Evolutionary conservation across 2,888 invertebrate genomes (phyloP).

Genomic region (Tanytarsus gracilentus): DNA sequence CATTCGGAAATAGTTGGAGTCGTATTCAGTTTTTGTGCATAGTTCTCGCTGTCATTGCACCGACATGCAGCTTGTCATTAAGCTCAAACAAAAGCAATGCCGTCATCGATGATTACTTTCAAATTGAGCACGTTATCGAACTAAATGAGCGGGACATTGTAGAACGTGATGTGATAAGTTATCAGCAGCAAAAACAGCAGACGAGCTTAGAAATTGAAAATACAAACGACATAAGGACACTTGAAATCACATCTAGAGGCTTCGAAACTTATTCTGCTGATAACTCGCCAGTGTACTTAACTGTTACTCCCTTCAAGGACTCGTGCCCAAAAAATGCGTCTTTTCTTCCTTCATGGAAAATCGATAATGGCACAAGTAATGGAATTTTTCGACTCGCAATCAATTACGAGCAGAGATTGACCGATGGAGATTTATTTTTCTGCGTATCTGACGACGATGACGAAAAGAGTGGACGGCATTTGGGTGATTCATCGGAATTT

Average conservation of each 20-base stretch:
- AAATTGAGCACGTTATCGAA: not conserved
- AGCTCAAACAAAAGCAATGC: not conserved
- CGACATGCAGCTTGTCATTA: not conserved
- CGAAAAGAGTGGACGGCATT: not conserved
- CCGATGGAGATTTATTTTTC: constrained; percentile 1
- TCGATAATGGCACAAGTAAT: not conserved
- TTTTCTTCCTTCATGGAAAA: constrained; percentile 20
- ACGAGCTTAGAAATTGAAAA: not conserved
- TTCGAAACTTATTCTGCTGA: not conserved
- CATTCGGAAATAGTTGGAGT: too few relatives aligned
- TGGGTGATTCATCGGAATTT: constrained; percentile 9
- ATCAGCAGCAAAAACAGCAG: constrained; percentile 6
- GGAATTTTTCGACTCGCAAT: constrained; percentile 8
- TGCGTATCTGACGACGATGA: constrained; percentile 4
- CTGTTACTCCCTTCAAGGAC: not conserved
- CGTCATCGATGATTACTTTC: not conserved
- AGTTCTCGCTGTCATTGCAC: too few relatives aligned
- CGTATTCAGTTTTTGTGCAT: too few relatives aligned
- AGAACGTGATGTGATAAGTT: not conserved
- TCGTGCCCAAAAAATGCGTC: not conserved
- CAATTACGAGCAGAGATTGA: not conserved
- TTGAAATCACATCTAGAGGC: not conserved
- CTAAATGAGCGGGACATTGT: not conserved
- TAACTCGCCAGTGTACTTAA: not conserved
- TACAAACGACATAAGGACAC: not conserved